Evolutionary conservation across 2,113 vertebrate species (phyloP).

Genomic region (Corythornis vintsioides): DNA sequence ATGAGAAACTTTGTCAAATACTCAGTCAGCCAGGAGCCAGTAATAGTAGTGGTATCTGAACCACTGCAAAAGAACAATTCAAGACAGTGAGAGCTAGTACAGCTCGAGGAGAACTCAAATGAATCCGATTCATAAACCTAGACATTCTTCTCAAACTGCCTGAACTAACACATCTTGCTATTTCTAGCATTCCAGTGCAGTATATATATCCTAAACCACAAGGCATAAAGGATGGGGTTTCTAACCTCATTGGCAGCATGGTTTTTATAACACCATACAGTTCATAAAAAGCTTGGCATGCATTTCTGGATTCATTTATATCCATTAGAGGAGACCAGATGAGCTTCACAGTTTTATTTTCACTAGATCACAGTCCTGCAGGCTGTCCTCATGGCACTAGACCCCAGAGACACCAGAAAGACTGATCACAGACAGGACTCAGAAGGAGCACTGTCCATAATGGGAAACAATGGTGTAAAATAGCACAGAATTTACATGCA

Average conservation of each 20-base stretch:
- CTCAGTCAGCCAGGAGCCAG: constrained; percentile 50
- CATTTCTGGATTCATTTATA: constrained; percentile 56
- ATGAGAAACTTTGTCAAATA: constrained; percentile 26
- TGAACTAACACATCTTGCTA: constrained; percentile 57
- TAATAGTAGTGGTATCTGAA: constrained; percentile 41
- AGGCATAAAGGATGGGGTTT: constrained; percentile 54
- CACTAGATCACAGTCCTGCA: not conserved
- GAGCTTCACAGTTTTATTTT: constrained; percentile 61
- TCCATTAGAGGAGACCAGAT: constrained; percentile 53
- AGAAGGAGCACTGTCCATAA: not conserved
- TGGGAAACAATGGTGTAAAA: not conserved
- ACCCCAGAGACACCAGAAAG: not conserved
- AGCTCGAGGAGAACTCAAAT: constrained; percentile 33
- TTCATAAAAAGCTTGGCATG: constrained; percentile 56
- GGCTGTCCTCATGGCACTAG: constrained; percentile 2
- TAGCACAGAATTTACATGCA: not conserved
- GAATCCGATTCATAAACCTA: constrained; percentile 42
- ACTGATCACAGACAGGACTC: not conserved
- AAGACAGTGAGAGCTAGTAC: constrained; percentile 17
- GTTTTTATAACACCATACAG: constrained; percentile 55
- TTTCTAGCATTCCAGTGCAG: constrained; percentile 51
- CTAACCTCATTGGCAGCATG: constrained; percentile 52
- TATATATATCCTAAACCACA: constrained; percentile 64
- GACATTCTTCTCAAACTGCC: constrained; percentile 49
- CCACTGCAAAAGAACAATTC: constrained; percentile 1